Percentiles rank a stretch among this genome's conserved stretches.
Evolutionary conservation across 2,113 vertebrate genomes (phyloP).

Genomic region (Nyctibius bracteatus): DNA sequence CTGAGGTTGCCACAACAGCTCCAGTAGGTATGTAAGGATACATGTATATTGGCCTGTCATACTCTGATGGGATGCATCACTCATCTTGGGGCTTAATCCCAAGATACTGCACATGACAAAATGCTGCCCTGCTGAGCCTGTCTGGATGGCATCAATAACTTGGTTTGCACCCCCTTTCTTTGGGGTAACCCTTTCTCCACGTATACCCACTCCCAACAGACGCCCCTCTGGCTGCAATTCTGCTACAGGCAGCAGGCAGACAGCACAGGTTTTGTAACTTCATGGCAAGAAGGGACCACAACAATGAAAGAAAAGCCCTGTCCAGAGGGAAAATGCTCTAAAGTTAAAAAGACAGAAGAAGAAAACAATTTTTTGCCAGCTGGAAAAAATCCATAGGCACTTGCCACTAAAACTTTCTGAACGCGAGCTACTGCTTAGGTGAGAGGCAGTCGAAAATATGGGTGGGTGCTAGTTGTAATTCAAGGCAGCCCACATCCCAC

Average conservation of each 20-base stretch:
- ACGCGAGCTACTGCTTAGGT: background rate
- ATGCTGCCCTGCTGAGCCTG: background rate
- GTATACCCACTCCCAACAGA: background rate
- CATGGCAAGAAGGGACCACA: background rate
- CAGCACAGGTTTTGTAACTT: background rate
- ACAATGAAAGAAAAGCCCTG: background rate
- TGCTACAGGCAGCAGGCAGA: background rate
- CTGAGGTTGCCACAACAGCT: background rate
- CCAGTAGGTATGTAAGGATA: background rate
- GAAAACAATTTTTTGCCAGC: background rate
- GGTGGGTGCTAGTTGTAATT: background rate
- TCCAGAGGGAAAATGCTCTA: background rate
- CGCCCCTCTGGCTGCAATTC: background rate
- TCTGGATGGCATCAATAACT: rapidly evolving
- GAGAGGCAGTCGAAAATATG: background rate
- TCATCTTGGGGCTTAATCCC: background rate
- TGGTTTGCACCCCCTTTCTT: background rate
- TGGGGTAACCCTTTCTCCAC: background rate
- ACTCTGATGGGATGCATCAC: background rate
- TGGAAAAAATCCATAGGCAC: background rate
- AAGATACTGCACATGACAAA: background rate
- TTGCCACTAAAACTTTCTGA: background rate
- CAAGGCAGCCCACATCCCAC: background rate
- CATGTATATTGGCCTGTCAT: rapidly evolving
- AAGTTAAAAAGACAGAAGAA: background rate